These are phyloP conservation scores for Diacarnus erythraeanus DNA, from an alignment of 37 sponge, comb jelly and placozoan genomes.

Conservation along the genomic window DNA sequence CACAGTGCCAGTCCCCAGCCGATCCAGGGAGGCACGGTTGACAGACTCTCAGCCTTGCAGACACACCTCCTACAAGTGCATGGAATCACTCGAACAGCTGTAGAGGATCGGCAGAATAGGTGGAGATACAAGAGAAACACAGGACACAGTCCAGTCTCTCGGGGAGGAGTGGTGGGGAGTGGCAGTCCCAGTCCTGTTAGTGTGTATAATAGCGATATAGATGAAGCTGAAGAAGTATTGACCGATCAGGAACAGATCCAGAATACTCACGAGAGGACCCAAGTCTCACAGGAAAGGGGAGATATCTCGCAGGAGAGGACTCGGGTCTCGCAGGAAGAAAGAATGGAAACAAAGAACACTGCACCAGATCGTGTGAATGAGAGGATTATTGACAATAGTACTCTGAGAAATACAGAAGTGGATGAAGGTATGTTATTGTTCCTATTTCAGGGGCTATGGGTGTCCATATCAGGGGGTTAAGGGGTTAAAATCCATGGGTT, in stretches of 20 bases:
- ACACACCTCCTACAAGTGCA: conserved; percentile 24
- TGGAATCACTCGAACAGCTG: background rate
- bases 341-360: too few species aligned
- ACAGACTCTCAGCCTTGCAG: conserved; percentile 1
- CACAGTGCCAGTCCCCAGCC: conserved; percentile 10
- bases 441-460: too few species aligned
- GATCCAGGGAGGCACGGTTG: background rate
- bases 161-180: conserved; percentile 6
- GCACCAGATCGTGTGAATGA: too few species aligned
- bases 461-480: too few species aligned
- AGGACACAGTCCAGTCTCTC: background rate
- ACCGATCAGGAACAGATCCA: background rate
- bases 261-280: too few species aligned
- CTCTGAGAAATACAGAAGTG: too few species aligned
- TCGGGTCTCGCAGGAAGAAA: too few species aligned
- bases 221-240: background rate
- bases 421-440: too few species aligned
- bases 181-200: background rate
- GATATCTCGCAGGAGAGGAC: too few species aligned
- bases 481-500: too few species aligned
- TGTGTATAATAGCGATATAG: background rate
- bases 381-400: too few species aligned
- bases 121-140: background rate
- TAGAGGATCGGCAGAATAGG: background rate
- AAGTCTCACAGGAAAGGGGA: too few species aligned